phyloP scores from a whole-genome alignment of 2,113 vertebrate genomes.

The Gallinago paraguaiae region DNA sequence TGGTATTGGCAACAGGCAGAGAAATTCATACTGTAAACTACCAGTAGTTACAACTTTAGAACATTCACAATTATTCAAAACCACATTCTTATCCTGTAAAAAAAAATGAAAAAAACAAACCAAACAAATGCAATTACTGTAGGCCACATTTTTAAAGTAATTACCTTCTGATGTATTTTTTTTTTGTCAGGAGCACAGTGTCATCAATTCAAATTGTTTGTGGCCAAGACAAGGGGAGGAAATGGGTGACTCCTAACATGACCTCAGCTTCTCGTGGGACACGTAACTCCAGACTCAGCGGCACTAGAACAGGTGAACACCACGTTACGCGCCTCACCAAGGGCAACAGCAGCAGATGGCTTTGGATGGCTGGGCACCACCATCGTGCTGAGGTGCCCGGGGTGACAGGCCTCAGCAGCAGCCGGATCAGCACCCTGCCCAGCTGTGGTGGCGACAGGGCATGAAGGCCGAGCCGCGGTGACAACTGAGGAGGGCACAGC shows the following conservation, averaged over 20 bases:
- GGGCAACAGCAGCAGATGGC: not conserved
- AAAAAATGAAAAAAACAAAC: not conserved
- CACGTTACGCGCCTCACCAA: rapidly evolving
- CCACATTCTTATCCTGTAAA: not conserved
- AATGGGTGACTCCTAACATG: rapidly evolving
- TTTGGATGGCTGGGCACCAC: not conserved
- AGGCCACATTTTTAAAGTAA: not conserved
- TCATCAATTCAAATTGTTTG: not conserved
- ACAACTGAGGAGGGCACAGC: rapidly evolving
- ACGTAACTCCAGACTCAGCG: rapidly evolving
- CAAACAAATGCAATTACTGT: no score
- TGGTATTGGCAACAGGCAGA: not conserved
- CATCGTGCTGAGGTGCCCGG: not conserved
- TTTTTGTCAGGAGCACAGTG: not conserved
- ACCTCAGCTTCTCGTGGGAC: not conserved
- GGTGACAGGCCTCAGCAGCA: not conserved
- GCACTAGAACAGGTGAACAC: not conserved
- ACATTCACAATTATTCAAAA: not conserved
- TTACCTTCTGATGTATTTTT: not conserved
- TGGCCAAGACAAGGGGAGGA: not conserved
- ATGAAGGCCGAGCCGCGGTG: not conserved
- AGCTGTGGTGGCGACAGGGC: not conserved
- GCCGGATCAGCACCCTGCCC: rapidly evolving
- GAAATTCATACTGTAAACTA: not conserved
- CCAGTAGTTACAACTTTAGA: not conserved